Base-by-base conservation (phyloP, 2,113 vertebrate genomes). In the Alaudala cheleensis region DNA sequence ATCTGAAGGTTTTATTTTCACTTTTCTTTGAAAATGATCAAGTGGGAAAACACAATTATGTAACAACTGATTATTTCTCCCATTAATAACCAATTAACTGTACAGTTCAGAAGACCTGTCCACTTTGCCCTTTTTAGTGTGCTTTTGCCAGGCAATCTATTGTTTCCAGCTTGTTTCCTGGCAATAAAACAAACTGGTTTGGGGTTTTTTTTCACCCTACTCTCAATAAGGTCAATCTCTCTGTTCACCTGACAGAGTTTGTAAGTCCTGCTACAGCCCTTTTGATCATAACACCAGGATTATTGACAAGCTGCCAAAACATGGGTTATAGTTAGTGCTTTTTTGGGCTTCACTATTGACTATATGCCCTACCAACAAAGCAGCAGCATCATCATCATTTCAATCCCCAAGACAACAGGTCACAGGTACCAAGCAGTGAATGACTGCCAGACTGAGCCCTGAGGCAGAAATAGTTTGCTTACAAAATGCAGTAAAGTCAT, bases 271-370 rank as follows among this genome's bases (percentile, higher is more conserved):
- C 50, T 89, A 58, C 47, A 94, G 44, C 15, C 31, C 22, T 62
- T 92, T 95, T 82, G 37, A 93, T 95, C 64, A 73, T 60, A 77
- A 93, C 87, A 72, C 34, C 33, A 86, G 51, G 14, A 83, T 95
- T 94, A 96, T 96, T 77, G 92, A 93, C 76, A 74, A 95, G 26
- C 54, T 86, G 74, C 78, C 95, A 96, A 88, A 95, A 94, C 56
- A 72, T 29, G 69, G 76, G 62, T 81, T 74, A 96, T 94, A 93
- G 86, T 54, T 69, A 76, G 57, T 50, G 44, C 54, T 92, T 97
- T 94, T 92, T 42, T 81, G 61, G 91, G 82, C 57, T 87, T 53
- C 64, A 44, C 31, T 93, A 95, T 93, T 93, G 93, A 96, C 94
- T 92, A 62, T 53, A 39, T 90, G 83, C 90, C 80, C 72, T 74